Evolutionary conservation across 2,113 vertebrate genomes (phyloP).

Genomic region (Harpagus bidentatus): DNA sequence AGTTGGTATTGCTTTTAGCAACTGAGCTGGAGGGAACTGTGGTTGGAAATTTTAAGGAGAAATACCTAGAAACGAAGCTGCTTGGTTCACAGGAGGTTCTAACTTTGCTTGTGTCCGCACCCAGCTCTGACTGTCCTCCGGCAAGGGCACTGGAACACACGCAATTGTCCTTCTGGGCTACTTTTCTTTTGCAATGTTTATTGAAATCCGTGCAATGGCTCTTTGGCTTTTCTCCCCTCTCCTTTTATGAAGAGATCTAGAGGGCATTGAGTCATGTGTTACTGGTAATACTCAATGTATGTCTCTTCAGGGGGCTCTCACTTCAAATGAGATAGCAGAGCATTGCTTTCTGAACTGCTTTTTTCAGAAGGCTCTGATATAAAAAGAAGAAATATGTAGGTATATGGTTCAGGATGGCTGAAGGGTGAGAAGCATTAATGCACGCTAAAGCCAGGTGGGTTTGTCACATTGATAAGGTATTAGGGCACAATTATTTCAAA

Average conservation of each 20-base stretch:
- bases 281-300: not conserved
- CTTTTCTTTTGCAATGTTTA: not conserved
- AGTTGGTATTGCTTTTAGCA: not conserved
- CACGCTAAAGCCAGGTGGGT: not conserved
- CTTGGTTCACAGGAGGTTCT: not conserved
- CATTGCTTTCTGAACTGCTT: not conserved
- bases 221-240: not conserved
- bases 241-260: not conserved
- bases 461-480: not conserved
- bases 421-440: not conserved
- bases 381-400: not conserved
- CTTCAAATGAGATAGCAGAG: conserved; percentile 6
- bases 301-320: conserved; percentile 42
- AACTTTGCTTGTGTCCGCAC: not conserved
- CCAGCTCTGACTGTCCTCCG: not conserved
- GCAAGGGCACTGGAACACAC: not conserved
- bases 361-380: not conserved
- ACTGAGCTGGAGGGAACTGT: not conserved
- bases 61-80: not conserved
- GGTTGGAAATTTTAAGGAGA: not conserved
- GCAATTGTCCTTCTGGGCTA: not conserved
- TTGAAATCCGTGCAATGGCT: not conserved
- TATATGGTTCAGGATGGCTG: not conserved
- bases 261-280: not conserved
- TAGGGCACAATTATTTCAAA: not conserved